Conservation (phyloP, 2,888 invertebrate species). For the Tenthredo scrophulariae region DNA sequence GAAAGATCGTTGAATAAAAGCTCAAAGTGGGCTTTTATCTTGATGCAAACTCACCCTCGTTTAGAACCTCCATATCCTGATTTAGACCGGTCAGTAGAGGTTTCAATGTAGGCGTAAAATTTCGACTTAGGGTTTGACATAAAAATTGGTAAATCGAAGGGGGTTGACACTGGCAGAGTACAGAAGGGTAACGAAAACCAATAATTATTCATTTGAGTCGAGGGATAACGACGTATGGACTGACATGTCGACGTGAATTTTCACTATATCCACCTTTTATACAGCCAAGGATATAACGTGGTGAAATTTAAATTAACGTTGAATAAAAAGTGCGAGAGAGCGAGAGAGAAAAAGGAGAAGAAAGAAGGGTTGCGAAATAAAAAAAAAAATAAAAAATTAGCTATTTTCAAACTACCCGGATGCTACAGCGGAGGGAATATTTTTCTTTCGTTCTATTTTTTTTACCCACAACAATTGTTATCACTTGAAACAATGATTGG, state of each 20-base stretch:
- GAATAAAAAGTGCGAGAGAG: neutral
- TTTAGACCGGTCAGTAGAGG: too few species aligned
- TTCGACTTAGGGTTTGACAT: neutral
- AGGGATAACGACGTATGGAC: conserved; percentile 27
- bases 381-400: neutral
- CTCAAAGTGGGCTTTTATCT: too few species aligned
- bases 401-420: neutral
- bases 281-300: neutral
- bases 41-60: too few species aligned
- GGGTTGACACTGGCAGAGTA: neutral
- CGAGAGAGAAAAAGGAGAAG: neutral
- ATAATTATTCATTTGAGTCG: conserved; percentile 43
- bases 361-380: neutral
- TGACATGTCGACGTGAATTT: conserved; percentile 1
- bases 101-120: too few species aligned
- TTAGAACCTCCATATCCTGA: too few species aligned
- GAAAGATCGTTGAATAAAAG: too few species aligned
- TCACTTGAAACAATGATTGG: neutral
- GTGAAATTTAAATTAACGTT: conserved; percentile 40
- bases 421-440: neutral
- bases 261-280: conserved; percentile 4
- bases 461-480: too few species aligned
- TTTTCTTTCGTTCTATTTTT: neutral
- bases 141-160: neutral
- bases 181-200: conserved; percentile 37